A percentile compares a stretch with the other conserved stretches of the same genome.
Conservation (phyloP, 2,797 vertebrate species). For the Tapera naevia region DNA sequence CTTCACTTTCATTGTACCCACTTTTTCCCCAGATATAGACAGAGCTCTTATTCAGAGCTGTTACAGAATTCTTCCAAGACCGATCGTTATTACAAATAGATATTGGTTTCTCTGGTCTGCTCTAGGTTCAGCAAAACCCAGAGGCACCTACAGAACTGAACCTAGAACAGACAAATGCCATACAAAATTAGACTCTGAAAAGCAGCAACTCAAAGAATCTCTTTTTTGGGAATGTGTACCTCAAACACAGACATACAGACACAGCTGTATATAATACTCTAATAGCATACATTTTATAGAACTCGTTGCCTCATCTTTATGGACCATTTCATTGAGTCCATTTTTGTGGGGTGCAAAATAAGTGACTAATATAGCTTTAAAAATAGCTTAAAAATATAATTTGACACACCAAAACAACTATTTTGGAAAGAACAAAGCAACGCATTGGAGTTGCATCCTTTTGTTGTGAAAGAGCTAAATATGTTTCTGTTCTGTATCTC, state of each 20-base stretch:
- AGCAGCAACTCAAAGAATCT: background rate
- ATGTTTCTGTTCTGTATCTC: background rate
- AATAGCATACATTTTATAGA: background rate
- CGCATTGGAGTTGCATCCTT: background rate
- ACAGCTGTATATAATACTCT: background rate
- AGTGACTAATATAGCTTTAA: background rate
- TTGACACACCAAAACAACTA: background rate
- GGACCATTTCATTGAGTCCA: background rate
- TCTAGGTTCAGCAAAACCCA: background rate
- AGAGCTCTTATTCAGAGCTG: background rate
- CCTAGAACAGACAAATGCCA: background rate
- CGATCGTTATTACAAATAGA: background rate
- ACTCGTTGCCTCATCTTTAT: background rate
- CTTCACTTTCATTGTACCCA: background rate
- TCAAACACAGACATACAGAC: background rate
- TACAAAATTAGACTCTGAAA: background rate
- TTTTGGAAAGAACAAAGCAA: background rate
- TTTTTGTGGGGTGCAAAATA: background rate
- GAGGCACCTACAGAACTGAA: background rate
- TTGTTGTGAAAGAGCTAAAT: background rate
- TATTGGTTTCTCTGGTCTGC: background rate
- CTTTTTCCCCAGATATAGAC: background rate
- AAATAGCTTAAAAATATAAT: background rate
- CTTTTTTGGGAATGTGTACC: background rate
- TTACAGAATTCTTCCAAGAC: background rate